Percentiles rank a stretch among this genome's conserved stretches.
phyloP scores from a whole-genome alignment of 2,797 vertebrate genomes.

The Chelmon rostratus region DNA sequence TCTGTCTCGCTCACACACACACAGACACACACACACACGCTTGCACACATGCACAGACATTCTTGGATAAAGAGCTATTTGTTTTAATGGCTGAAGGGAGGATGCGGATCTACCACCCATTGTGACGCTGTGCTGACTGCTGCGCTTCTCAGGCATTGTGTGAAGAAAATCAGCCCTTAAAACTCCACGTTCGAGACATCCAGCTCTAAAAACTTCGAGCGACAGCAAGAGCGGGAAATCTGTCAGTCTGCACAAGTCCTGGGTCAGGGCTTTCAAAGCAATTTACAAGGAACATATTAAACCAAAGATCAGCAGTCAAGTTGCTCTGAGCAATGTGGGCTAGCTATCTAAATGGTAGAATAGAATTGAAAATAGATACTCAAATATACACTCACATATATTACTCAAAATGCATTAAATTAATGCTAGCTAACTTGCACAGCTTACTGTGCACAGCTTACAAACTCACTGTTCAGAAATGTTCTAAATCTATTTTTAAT shows the following conservation, averaged over 20 bases:
- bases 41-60: conserved; percentile 51
- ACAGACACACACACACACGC: conserved; percentile 7
- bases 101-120: conserved; percentile 82
- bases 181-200: conserved; percentile 45
- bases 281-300: conserved; percentile 29
- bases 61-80: conserved; percentile 76
- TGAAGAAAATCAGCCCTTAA: conserved; percentile 61
- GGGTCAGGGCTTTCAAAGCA: conserved; percentile 1
- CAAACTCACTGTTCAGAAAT: conserved; percentile 4
- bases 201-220: conserved; percentile 30
- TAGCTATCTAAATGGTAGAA: not conserved
- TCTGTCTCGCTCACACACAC: not conserved
- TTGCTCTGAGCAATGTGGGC: not conserved
- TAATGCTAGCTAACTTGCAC: conserved; percentile 9
- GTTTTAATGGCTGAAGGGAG: conserved; percentile 76
- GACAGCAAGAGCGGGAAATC: conserved; percentile 52
- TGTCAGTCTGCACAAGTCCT: conserved; percentile 23
- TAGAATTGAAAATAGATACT: not conserved
- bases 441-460: conserved; percentile 11
- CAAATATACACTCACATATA: not conserved
- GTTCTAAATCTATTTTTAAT: not conserved
- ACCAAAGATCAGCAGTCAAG: conserved; percentile 25
- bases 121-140: conserved; percentile 80
- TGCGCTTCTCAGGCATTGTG: conserved; percentile 62
- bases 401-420: conserved; percentile 20